Base-by-base conservation (phyloP, 1,140 invertebrate genomes). In the Drosophila ironensis region DNA sequence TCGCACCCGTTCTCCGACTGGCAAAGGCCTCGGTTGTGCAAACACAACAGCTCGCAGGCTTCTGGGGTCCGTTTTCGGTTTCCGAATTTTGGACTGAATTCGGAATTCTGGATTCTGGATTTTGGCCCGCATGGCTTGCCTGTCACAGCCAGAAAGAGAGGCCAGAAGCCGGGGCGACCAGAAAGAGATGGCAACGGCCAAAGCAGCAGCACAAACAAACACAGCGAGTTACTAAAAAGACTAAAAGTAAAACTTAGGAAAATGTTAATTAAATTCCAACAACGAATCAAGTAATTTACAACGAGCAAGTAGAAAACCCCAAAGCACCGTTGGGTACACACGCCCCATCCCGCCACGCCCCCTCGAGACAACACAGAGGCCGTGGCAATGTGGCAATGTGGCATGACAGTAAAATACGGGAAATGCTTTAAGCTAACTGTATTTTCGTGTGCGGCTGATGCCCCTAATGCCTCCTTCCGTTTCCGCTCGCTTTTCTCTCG, bases 221-320 rank as follows among this genome's bases (percentile, higher is more conserved):
- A 41, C 25, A 30, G 37, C 27, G 47, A 81, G 73, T 72, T 68
- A 78, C 69, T 86, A 78, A 86, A 63, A 78, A 82, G 80, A 86
- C 78, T 54, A 74, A 84, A 63, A 84, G 80, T 82, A 86, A 82
- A 84, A 84, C 78, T 84, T 84, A 86, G 80, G 80, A 86, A 84
- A 84, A 84, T 84, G 78, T 84, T 84, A 84, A 84, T 84, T 84
- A 84, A 84, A 84, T 84, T 84, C 78, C 81, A 84, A 84, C 78
- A 84, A 84, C 80, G 78, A 86, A 84, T 84, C 80, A 84, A 84
- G 78, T 84, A 86, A 84, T 84, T 84, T 84, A 84, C 78, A 84
- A 84, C 80, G 80, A 86, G 64, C 82, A 74, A 86, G 80, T 86
- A 61, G 57, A 84, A 82, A 82, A 84, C 80, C 78, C 78, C 73